These are phyloP conservation scores for Emmelina monodactyla DNA, from an alignment of 2,888 invertebrate species.

Conservation along the genomic window DNA sequence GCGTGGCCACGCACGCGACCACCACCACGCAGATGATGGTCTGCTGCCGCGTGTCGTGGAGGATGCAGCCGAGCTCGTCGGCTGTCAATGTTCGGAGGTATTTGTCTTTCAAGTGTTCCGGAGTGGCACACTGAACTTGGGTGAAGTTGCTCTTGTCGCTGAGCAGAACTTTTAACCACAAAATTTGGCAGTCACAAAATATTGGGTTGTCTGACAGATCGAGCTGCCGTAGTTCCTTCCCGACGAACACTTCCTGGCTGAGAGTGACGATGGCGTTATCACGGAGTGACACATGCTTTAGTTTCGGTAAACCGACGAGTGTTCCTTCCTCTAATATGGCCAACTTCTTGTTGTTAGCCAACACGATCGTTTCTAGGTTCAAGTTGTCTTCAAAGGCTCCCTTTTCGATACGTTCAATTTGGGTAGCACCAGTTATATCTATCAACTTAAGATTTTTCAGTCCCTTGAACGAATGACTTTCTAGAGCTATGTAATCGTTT, in stretches of 20 bases:
- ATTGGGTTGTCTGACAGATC: slow-evolving; percentile 86
- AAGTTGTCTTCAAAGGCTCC: slow-evolving; percentile 83
- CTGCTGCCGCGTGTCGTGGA: slow-evolving; percentile 80
- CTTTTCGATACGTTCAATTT: slow-evolving; percentile 75
- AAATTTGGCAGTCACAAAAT: slow-evolving; percentile 79
- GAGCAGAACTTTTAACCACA: slow-evolving; percentile 81
- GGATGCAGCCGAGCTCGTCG: slow-evolving; percentile 82
- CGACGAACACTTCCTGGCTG: slow-evolving; percentile 81
- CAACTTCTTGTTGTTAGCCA: slow-evolving; percentile 81
- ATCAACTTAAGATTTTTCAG: slow-evolving; percentile 78
- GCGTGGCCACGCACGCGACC: slow-evolving; percentile 74
- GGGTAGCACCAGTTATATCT: slow-evolving; percentile 80
- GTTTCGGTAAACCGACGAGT: slow-evolving; percentile 78
- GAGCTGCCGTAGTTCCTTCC: slow-evolving; percentile 76
- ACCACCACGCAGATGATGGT: slow-evolving; percentile 80
- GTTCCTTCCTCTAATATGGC: slow-evolving; percentile 78
- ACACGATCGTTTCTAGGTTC: slow-evolving; percentile 78
- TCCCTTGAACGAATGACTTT: slow-evolving; percentile 79
- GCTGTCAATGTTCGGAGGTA: slow-evolving; percentile 73
- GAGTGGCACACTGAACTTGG: slow-evolving; percentile 76
- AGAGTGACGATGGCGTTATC: slow-evolving; percentile 80
- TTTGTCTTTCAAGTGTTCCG: slow-evolving; percentile 75
- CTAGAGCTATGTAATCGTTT: slow-evolving; percentile 77
- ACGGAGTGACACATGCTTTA: slow-evolving; percentile 77
- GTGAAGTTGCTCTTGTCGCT: slow-evolving; percentile 73